Percentiles rank a stretch among this genome's conserved stretches.
phyloP scores from a whole-genome alignment of 2,797 vertebrate genomes.

The Clarias platycephalus region DNA sequence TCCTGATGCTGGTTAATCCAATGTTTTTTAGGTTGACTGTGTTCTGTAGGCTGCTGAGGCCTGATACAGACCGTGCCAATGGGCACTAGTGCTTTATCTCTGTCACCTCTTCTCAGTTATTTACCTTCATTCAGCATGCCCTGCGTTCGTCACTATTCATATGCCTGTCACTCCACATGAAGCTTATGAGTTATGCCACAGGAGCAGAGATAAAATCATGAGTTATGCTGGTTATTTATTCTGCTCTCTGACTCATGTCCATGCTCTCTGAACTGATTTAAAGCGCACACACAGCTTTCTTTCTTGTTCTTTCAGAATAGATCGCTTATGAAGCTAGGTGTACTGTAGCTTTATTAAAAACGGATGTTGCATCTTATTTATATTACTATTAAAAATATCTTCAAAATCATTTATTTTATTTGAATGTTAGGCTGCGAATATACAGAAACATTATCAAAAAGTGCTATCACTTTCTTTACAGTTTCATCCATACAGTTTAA shows the following conservation, averaged over 20 bases:
- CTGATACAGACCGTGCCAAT: constrained; percentile 9
- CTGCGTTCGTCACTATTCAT: constrained; percentile 39
- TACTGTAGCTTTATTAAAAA: background rate
- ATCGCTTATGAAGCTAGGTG: background rate
- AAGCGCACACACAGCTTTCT: background rate
- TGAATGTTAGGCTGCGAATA: no score
- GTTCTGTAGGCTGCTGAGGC: background rate
- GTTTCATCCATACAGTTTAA: no score
- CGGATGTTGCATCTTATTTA: background rate
- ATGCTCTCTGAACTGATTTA: constrained; percentile 30
- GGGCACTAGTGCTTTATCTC: constrained; percentile 7
- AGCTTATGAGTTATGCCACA: constrained; percentile 31
- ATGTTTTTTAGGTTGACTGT: constrained; percentile 9
- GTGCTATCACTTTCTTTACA: background rate
- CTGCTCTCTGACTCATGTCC: constrained; percentile 39
- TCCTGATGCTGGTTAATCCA: background rate
- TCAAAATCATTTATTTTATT: background rate
- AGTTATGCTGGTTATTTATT: constrained; percentile 50
- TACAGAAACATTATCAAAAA: background rate
- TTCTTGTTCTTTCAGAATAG: background rate
- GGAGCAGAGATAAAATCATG: constrained; percentile 37
- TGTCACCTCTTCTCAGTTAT: constrained; percentile 31
- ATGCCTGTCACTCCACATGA: constrained; percentile 36
- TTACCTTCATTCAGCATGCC: constrained; percentile 27
- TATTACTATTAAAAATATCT: background rate